A percentile compares a stretch with the other conserved stretches of the same genome.
Conservation (phyloP, 2,113 vertebrate species). For the Psilopsiagon aymara region DNA sequence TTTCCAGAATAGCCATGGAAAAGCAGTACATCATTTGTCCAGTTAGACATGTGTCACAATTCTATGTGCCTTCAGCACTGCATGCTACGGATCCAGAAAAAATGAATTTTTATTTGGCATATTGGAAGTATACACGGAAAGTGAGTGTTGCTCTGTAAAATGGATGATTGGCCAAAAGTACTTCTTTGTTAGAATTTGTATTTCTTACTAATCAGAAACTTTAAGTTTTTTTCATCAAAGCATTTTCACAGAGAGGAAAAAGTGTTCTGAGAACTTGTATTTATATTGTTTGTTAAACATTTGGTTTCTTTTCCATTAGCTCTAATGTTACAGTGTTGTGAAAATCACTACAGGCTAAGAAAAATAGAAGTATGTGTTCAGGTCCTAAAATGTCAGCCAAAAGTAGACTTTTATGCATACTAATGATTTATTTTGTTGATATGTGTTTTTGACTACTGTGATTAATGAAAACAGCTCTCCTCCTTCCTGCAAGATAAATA, state of each 20-base stretch:
- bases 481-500: slow-evolving; percentile 55
- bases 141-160: background rate
- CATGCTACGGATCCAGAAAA: background rate
- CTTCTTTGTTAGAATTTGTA: background rate
- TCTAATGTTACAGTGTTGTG: background rate
- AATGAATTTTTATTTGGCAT: background rate
- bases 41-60: background rate
- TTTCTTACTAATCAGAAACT: background rate
- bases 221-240: background rate
- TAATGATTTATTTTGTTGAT: slow-evolving; percentile 54
- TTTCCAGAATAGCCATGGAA: background rate
- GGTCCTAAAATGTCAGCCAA: slow-evolving; percentile 31
- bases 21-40: background rate
- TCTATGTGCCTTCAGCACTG: background rate
- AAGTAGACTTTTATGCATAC: slow-evolving; percentile 3
- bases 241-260: background rate
- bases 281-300: background rate
- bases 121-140: background rate
- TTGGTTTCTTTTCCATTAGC: background rate
- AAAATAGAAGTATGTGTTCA: background rate
- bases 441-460: background rate
- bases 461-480: slow-evolving; percentile 29
- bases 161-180: background rate
- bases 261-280: background rate
- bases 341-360: background rate